Base-by-base conservation (phyloP, 2,113 vertebrate species). In the Chaenogobius annularis region DNA sequence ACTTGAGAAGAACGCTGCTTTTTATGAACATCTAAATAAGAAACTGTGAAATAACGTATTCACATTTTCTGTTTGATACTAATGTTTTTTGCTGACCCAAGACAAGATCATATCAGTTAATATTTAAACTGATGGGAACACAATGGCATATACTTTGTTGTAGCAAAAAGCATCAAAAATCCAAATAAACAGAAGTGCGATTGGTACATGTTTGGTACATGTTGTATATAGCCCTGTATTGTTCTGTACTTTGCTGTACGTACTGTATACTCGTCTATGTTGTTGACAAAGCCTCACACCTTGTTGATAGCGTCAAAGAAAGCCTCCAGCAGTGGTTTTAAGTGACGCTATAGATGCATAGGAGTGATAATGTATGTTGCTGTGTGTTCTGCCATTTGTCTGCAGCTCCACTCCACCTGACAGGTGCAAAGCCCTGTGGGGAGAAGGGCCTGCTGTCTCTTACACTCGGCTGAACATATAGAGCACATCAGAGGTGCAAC, bases 401-500 rank as follows among this genome's bases (percentile, higher is more conserved):
- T 79, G 82, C 81, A 77, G 55, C 66, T 46, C 61, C 70, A 69
- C 72, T 81, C 15, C 73, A 70, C 82, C 80, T 82, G 86, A 83
- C 85, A 85, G 78, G 71, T 82, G 86, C 69, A 72, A 77, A 82
- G 79, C 87, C 89, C 88, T 79, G 82, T 84, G 85, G 89, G 90
- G 78, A 62, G 81, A 81, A 62, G 81, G 73, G 77, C 55, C 69
- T 75, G 84, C 85, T 85, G 85, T 70, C 82, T 85, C 82, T 90
- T 80, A 74, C 91, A 90, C 90, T 89, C 48, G 83, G 70, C 81
- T 87, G 88, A 83, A 88, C 85, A 75, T 88, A 83, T 83, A 83
- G 84, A 83, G 85, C 88, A 89, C 85, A 91, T 92, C 89, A 84
- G 87, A 93, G 87, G 92, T 93, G 92, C 81, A 89, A 91, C 79